phyloP scores from a whole-genome alignment of 2,888 invertebrate genomes.

The Caenorhabditis afra region DNA sequence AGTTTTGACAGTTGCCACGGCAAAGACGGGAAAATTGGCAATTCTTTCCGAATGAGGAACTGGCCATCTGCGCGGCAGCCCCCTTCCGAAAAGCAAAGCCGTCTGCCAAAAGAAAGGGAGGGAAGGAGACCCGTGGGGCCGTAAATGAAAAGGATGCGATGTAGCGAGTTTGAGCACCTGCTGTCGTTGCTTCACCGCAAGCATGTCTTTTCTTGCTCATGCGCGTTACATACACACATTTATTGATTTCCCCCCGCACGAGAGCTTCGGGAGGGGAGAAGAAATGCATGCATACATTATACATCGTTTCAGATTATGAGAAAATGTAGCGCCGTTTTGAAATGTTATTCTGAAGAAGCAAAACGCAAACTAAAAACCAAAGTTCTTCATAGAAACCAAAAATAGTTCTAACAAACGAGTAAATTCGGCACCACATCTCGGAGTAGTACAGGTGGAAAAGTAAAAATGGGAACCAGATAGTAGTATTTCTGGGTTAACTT shows the following conservation, averaged over 20 bases:
- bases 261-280: slow-evolving; percentile 26
- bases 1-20: slow-evolving; percentile 30
- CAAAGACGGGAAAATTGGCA: background rate
- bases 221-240: slow-evolving; percentile 56
- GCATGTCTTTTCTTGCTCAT: slow-evolving; percentile 56
- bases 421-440: no score
- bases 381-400: background rate
- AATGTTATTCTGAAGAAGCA: slow-evolving; percentile 29
- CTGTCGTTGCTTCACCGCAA: slow-evolving; percentile 51
- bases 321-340: slow-evolving; percentile 43
- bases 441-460: no score
- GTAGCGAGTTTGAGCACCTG: slow-evolving; percentile 61
- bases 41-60: background rate
- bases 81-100: no score
- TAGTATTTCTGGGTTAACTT: no score
- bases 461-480: no score
- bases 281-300: slow-evolving; percentile 57
- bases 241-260: slow-evolving; percentile 53
- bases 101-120: background rate
- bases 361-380: background rate
- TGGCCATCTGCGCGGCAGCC: slow-evolving; percentile 38
- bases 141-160: slow-evolving; percentile 52
- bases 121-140: background rate
- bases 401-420: background rate
- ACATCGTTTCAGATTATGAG: slow-evolving; percentile 58